A percentile compares a stretch with the other conserved stretches of the same genome.
Evolutionary conservation across 2,797 vertebrate species (phyloP).

Genomic region (Enteromius fasciolatus): DNA sequence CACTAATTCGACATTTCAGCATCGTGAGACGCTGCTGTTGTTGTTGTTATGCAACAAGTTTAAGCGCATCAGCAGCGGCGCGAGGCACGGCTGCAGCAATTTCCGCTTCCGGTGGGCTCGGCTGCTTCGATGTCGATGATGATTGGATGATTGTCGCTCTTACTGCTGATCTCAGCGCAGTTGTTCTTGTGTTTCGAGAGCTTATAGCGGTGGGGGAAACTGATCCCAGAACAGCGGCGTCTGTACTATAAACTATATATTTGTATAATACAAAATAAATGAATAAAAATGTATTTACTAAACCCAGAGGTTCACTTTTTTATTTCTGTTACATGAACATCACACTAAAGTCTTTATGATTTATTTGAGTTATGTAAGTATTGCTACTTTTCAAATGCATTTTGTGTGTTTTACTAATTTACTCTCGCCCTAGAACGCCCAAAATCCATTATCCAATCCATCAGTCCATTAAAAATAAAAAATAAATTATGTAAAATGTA

Average conservation of each 20-base stretch:
- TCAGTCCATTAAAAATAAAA: no score
- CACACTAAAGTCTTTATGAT: neutral
- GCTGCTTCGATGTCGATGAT: neutral
- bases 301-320: neutral
- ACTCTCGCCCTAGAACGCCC: no score
- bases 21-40: neutral
- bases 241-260: neutral
- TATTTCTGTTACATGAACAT: neutral
- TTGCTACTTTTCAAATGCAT: neutral
- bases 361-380: no score
- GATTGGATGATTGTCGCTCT: neutral
- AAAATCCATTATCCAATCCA: no score
- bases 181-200: neutral
- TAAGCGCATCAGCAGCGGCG: constrained; percentile 20
- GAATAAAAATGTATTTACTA: neutral
- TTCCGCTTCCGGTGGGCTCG: constrained; percentile 43
- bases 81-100: neutral
- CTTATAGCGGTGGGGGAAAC: neutral
- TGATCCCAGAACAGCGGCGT: neutral
- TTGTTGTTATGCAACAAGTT: constrained; percentile 22
- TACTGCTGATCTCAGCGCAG: neutral
- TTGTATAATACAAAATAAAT: neutral
- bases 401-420: neutral
- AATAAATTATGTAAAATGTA: no score
- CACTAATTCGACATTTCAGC: neutral